Percentiles rank a stretch among this genome's conserved stretches.
Evolutionary conservation across 2,797 vertebrate genomes (phyloP).

Genomic region (Pterois miles): DNA sequence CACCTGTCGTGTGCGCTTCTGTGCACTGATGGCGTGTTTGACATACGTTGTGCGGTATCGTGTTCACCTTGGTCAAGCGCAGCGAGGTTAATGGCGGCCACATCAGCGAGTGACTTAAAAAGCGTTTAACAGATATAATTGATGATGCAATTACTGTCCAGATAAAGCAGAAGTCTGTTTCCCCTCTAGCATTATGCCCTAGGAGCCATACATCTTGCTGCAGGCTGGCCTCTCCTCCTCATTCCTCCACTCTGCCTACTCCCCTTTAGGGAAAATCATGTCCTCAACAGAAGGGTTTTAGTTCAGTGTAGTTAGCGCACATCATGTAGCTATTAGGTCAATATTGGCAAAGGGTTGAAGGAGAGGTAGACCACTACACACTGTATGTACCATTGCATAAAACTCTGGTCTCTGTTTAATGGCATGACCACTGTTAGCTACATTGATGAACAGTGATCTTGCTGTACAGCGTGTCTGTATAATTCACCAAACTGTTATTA

Average conservation of each 20-base stretch:
- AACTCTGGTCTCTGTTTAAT: background rate
- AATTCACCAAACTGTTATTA: background rate
- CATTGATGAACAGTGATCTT: background rate
- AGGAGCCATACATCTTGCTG: slow-evolving; percentile 54
- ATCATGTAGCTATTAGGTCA: slow-evolving; percentile 11
- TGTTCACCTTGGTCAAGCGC: slow-evolving; percentile 79
- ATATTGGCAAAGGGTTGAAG: slow-evolving; percentile 1
- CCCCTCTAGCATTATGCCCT: slow-evolving; percentile 46
- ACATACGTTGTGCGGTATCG: slow-evolving; percentile 57
- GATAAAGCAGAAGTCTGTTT: slow-evolving; percentile 68
- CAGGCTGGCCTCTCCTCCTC: slow-evolving; percentile 16
- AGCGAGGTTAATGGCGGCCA: slow-evolving; percentile 74
- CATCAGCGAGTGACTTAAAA: slow-evolving; percentile 76
- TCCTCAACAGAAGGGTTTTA: slow-evolving; percentile 25
- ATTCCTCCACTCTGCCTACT: slow-evolving; percentile 15
- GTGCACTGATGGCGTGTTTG: slow-evolving; percentile 48
- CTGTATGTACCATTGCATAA: background rate
- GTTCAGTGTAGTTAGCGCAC: slow-evolving; percentile 8
- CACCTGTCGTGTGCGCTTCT: slow-evolving; percentile 9
- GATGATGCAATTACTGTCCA: slow-evolving; percentile 79
- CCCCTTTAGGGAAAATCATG: slow-evolving; percentile 15
- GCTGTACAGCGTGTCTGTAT: background rate
- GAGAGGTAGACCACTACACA: background rate
- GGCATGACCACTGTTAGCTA: background rate
- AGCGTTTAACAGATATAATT: slow-evolving; percentile 77